These are phyloP conservation scores for Plectrocnemia conspersa DNA, from an alignment of 1,140 invertebrate species.

Conservation along the genomic window DNA sequence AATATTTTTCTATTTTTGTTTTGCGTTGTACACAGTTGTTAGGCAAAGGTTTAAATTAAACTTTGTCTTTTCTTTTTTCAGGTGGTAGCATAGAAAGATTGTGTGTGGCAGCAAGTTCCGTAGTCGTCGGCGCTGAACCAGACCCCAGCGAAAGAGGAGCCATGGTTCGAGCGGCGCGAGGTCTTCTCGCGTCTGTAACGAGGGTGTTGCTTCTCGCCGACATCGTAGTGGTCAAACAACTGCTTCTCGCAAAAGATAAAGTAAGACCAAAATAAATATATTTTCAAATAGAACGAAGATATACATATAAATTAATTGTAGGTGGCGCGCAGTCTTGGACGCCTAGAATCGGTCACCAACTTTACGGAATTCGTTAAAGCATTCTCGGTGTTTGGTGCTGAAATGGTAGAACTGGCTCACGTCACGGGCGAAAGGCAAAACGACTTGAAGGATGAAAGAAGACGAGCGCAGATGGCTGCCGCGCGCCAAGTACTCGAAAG, in stretches of 20 bases:
- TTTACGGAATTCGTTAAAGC: conserved; percentile 99
- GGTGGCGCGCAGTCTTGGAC: conserved; percentile 75
- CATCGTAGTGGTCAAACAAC: conserved; percentile 95
- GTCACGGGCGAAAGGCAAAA: conserved; percentile 78
- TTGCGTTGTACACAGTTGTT: too few species aligned
- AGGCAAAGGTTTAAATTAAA: too few species aligned
- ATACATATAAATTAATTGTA: conserved; percentile 39
- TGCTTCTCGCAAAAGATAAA: conserved; percentile 94
- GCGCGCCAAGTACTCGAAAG: conserved; percentile 91
- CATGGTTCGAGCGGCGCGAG: conserved; percentile 87
- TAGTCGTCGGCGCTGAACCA: conserved; percentile 51
- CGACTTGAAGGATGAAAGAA: conserved; percentile 91
- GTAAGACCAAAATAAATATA: conserved; percentile 50
- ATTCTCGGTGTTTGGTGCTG: conserved; percentile 95
- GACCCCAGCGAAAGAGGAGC: conserved; percentile 67
- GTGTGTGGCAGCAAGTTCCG: conserved; percentile 30
- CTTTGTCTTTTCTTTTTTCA: conserved; percentile 51
- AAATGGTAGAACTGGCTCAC: conserved; percentile 97
- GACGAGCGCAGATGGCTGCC: conserved; percentile 91
- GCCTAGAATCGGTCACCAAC: conserved; percentile 90
- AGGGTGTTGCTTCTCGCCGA: conserved; percentile 97
- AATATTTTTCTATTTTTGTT: too few species aligned
- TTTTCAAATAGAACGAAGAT: not conserved
- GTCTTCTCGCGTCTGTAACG: conserved; percentile 91
- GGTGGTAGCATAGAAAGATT: conserved; percentile 74